phyloP scores from a whole-genome alignment of 2,888 invertebrate species.

The Scaptomyza tumidula region DNA sequence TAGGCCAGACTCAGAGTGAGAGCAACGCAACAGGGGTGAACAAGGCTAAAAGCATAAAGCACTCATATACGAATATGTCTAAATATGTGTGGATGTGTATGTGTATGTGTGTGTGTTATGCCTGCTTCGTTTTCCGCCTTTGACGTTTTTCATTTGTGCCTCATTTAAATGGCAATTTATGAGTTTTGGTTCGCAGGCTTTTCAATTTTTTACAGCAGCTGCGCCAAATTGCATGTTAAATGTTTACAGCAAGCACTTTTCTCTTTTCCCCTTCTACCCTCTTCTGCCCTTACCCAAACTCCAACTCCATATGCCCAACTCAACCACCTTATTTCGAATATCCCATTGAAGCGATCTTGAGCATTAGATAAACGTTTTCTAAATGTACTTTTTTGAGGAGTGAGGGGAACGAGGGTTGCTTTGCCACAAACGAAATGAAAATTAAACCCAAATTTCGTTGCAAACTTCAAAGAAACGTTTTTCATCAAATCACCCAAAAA shows the following conservation, averaged over 20 bases:
- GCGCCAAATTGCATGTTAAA: conserved; percentile 78
- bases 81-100: conserved; percentile 5
- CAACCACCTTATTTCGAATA: conserved; percentile 14
- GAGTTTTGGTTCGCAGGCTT: conserved; percentile 58
- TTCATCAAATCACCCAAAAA: conserved; percentile 31
- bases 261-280: too few relatives aligned
- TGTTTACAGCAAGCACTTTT: conserved; percentile 38
- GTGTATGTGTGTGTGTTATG: conserved; percentile 7
- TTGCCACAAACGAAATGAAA: conserved; percentile 57
- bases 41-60: conserved; percentile 41
- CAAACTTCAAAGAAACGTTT: conserved; percentile 67
- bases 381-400: conserved; percentile 25
- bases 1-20: conserved; percentile 43
- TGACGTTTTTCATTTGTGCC: conserved; percentile 72
- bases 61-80: conserved; percentile 16
- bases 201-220: conserved; percentile 72
- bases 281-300: not conserved
- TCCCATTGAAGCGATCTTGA: conserved; percentile 52
- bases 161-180: conserved; percentile 81
- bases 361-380: conserved; percentile 68
- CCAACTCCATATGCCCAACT: not conserved
- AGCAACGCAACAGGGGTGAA: conserved; percentile 7
- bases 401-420: conserved; percentile 47
- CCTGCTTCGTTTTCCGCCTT: conserved; percentile 30
- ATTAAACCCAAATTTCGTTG: conserved; percentile 56